Evolutionary conservation across 2,888 invertebrate species (phyloP).

Genomic region (Pandemis cinnamomeana): DNA sequence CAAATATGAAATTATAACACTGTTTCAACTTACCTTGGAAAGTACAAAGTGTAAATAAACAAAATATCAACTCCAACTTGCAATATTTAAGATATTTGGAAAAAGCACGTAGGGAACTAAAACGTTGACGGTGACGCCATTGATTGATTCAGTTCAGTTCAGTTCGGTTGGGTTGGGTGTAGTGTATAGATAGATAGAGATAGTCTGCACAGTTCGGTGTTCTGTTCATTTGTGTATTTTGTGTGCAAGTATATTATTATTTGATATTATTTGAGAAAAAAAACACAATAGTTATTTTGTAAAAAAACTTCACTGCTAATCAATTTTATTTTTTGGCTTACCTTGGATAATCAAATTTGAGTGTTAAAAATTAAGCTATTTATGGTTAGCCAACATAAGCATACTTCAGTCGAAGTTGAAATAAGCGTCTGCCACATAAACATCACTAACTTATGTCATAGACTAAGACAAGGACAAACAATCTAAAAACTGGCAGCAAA

Average conservation of each 20-base stretch:
- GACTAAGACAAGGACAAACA: not conserved
- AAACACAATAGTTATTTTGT: too few relatives aligned
- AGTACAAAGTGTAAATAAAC: constrained; percentile 49
- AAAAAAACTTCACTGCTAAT: too few relatives aligned
- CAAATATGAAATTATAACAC: constrained; percentile 13
- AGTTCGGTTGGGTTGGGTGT: not conserved
- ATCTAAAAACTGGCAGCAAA: not conserved
- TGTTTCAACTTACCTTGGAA: constrained; percentile 58
- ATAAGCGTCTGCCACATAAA: too few relatives aligned
- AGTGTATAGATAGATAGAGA: not conserved
- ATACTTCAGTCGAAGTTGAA: too few relatives aligned
- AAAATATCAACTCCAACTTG: constrained; percentile 49
- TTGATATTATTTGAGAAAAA: too few relatives aligned
- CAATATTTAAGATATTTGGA: constrained; percentile 52
- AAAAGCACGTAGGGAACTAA: constrained; percentile 68
- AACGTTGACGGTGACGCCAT: constrained; percentile 79
- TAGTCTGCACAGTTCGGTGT: not conserved
- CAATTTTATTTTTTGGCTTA: too few relatives aligned
- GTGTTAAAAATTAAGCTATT: too few relatives aligned
- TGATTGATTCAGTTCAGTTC: constrained; percentile 52
- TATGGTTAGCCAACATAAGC: too few relatives aligned
- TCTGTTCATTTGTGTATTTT: too few relatives aligned
- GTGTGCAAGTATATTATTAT: too few relatives aligned
- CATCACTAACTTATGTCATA: too few relatives aligned
- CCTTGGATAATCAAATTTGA: too few relatives aligned